These are phyloP conservation scores for Dryobotodes eremita DNA, from an alignment of 2,888 invertebrate species.

Conservation along the genomic window DNA sequence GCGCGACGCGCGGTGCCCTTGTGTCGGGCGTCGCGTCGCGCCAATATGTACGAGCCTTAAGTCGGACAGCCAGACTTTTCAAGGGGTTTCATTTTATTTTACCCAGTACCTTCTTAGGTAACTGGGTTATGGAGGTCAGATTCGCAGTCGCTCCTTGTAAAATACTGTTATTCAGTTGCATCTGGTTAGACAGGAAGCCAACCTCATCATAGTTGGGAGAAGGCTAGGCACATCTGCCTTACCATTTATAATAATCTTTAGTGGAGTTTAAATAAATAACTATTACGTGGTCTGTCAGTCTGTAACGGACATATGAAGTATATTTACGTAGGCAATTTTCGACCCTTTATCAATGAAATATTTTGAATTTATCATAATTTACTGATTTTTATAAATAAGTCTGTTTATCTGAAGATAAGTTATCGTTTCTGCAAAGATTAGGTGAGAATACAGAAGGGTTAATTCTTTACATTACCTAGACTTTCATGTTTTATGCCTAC, in stretches of 20 bases:
- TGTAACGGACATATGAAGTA: neutral
- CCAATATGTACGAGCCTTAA: too few relatives aligned
- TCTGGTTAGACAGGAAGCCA: neutral
- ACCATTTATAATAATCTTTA: neutral
- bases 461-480: neutral
- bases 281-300: neutral
- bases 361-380: slow-evolving; percentile 42
- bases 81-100: neutral
- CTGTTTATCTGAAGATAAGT: slow-evolving; percentile 38
- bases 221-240: neutral
- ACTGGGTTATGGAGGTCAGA: neutral
- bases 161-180: neutral
- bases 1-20: too few relatives aligned
- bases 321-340: neutral
- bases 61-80: neutral
- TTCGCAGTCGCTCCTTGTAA: neutral
- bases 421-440: slow-evolving; percentile 31
- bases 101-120: neutral
- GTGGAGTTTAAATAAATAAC: neutral
- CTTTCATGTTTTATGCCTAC: neutral
- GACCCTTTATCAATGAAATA: slow-evolving; percentile 42
- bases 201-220: neutral
- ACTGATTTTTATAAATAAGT: slow-evolving; percentile 50
- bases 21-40: too few relatives aligned
- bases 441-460: neutral